These are phyloP conservation scores for Calyptomena viridis DNA, from an alignment of 2,113 vertebrate species.

Conservation along the genomic window DNA sequence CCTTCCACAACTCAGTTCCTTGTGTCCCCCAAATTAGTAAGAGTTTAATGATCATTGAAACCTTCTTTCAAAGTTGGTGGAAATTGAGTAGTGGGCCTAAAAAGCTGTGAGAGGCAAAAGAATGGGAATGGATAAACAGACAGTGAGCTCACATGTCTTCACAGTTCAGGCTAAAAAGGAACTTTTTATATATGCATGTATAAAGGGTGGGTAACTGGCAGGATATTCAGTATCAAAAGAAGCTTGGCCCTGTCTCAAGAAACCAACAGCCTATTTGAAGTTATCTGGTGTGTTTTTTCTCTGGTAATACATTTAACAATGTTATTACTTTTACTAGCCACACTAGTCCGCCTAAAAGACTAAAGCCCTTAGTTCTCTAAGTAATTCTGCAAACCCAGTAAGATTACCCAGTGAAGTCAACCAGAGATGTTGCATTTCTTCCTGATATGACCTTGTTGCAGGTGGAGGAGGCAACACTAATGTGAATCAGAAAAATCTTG, in stretches of 20 bases:
- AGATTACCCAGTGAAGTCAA: neutral
- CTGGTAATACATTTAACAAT: constrained; percentile 41
- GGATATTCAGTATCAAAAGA: neutral
- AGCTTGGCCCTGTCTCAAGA: neutral
- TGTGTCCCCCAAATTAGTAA: neutral
- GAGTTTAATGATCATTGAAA: neutral
- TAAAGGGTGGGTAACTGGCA: neutral
- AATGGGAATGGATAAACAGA: neutral
- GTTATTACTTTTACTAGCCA: constrained; percentile 33
- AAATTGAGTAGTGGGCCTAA: neutral
- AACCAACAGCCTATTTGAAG: neutral
- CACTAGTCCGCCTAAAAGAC: constrained; percentile 18
- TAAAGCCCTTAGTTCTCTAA: neutral
- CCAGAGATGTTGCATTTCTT: neutral
- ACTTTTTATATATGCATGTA: neutral
- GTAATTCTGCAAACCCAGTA: neutral
- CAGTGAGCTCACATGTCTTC: neutral
- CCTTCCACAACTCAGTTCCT: neutral
- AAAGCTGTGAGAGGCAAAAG: neutral
- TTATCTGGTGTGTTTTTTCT: neutral
- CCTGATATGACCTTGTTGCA: neutral
- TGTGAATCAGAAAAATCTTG: neutral
- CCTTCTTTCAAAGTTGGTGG: neutral
- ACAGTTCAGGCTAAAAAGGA: neutral
- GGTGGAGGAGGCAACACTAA: rapidly evolving